A percentile compares a stretch with the other conserved stretches of the same genome.
These are phyloP conservation scores for Himantopus leucocephalus DNA, from an alignment of 2,113 vertebrate genomes.

Conservation along the genomic window DNA sequence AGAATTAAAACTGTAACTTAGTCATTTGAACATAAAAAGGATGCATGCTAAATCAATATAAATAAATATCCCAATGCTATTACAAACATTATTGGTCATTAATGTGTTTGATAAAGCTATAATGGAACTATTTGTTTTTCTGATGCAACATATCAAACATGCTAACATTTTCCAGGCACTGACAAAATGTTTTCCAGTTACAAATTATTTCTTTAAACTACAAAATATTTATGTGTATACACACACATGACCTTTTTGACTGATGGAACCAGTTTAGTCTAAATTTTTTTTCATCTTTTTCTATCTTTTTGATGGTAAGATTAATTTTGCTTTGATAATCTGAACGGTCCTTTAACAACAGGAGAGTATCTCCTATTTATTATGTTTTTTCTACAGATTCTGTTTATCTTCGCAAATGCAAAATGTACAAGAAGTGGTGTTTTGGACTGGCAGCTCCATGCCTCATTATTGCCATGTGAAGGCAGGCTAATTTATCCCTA, in stretches of 20 bases:
- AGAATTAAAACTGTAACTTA: not conserved
- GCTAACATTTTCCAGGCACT: not conserved
- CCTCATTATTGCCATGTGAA: not conserved
- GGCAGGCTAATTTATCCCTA: not conserved
- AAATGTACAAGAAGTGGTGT: not conserved
- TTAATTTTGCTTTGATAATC: not conserved
- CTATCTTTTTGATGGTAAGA: not conserved
- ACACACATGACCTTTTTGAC: not conserved
- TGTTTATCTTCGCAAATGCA: not conserved
- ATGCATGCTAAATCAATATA: not conserved
- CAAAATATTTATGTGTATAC: not conserved
- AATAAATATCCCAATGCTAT: not conserved
- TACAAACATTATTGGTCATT: not conserved
- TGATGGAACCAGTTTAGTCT: not conserved
- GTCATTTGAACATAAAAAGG: not conserved
- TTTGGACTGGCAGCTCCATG: not conserved
- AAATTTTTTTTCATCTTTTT: not conserved
- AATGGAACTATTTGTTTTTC: not conserved
- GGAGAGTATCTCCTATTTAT: not conserved
- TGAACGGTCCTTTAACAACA: not conserved
- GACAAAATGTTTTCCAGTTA: not conserved
- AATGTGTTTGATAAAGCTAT: not conserved
- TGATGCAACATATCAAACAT: rapidly evolving
- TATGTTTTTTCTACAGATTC: not conserved
- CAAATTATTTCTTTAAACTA: not conserved